These are phyloP conservation scores for Leptopilina myrica DNA, from an alignment of 2,888 invertebrate genomes.

Conservation along the genomic window DNA sequence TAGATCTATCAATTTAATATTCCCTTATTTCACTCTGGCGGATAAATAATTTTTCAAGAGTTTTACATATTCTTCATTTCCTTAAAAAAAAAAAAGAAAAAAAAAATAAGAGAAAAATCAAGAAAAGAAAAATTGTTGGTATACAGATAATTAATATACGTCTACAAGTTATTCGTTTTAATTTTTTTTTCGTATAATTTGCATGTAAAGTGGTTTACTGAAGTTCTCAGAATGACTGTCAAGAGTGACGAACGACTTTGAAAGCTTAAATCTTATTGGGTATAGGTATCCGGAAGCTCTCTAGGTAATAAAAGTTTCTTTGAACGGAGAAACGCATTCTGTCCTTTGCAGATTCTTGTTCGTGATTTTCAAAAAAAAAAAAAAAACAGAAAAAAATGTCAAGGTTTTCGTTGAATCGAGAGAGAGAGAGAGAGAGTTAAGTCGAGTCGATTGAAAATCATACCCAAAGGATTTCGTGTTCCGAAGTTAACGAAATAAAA, in stretches of 20 bases:
- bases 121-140: no score
- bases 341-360: conserved; percentile 29
- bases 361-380: conserved; percentile 4
- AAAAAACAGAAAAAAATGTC: neutral
- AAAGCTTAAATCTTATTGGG: conserved; percentile 30
- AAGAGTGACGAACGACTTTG: conserved; percentile 6
- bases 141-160: neutral
- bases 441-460: conserved; percentile 23
- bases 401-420: conserved; percentile 9
- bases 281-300: neutral
- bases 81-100: no score
- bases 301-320: conserved; percentile 31
- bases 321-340: conserved; percentile 4
- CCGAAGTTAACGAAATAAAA: conserved; percentile 21
- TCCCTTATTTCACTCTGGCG: no score
- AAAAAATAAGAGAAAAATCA: no score
- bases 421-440: no score
- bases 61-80: no score
- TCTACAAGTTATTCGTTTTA: no score
- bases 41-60: no score
- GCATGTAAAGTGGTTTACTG: conserved; percentile 28
- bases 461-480: conserved; percentile 3
- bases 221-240: conserved; percentile 6
- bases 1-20: no score
- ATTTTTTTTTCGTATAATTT: neutral